phyloP scores from a whole-genome alignment of 2,888 invertebrate genomes.

The Calameuta idolon region DNA sequence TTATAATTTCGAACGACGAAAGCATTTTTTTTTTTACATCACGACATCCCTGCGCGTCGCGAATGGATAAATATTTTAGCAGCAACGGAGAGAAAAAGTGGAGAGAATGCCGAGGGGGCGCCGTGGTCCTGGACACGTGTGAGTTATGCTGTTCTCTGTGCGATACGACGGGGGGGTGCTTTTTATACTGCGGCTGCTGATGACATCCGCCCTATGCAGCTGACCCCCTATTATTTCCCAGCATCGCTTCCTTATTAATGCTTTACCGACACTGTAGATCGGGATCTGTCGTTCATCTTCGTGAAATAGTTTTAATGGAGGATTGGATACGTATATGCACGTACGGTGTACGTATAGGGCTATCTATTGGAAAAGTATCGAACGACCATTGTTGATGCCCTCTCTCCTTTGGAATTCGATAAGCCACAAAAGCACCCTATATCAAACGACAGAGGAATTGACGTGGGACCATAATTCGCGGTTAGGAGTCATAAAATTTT shows the following conservation, averaged over 20 bases:
- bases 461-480: background rate
- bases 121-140: constrained; percentile 23
- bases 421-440: background rate
- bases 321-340: background rate
- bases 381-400: background rate
- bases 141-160: constrained; percentile 28
- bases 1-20: background rate
- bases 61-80: constrained; percentile 11
- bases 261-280: background rate
- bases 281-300: background rate
- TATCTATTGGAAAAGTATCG: background rate
- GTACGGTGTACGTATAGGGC: background rate
- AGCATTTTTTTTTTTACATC: constrained; percentile 1
- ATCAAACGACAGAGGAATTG: background rate
- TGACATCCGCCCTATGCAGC: constrained; percentile 53
- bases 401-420: background rate
- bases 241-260: constrained; percentile 32
- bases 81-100: background rate
- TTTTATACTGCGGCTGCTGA: constrained; percentile 48
- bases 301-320: background rate
- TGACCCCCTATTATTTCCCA: constrained; percentile 54
- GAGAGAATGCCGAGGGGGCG: constrained; percentile 9
- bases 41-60: background rate
- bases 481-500: background rate
- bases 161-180: constrained; percentile 18